These are phyloP conservation scores for Ectemnius cavifrons DNA, from an alignment of 2,888 invertebrate species.

Conservation along the genomic window DNA sequence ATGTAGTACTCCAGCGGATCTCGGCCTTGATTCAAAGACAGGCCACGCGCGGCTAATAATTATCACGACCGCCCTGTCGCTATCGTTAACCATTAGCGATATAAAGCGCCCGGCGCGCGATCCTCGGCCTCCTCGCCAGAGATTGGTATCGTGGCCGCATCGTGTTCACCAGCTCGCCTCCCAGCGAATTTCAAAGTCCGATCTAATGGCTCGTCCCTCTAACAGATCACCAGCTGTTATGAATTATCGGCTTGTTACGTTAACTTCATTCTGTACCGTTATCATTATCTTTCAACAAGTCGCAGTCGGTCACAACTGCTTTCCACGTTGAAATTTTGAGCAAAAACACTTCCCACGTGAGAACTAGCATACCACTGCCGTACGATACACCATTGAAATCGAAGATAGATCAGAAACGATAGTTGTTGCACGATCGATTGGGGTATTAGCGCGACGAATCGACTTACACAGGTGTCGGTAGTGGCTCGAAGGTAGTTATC, in stretches of 20 bases:
- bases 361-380: no score
- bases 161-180: background rate
- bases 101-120: constrained; percentile 38
- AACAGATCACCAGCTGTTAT: constrained; percentile 28
- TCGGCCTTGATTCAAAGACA: constrained; percentile 48
- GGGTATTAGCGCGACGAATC: background rate
- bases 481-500: constrained; percentile 17
- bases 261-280: no score
- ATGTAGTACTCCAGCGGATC: constrained; percentile 34
- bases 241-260: constrained; percentile 21
- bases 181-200: background rate
- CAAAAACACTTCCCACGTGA: no score
- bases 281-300: no score
- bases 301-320: no score
- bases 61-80: constrained; percentile 43
- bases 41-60: constrained; percentile 52
- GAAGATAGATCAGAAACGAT: no score
- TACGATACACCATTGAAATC: no score
- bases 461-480: constrained; percentile 4
- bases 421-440: background rate
- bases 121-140: constrained; percentile 35
- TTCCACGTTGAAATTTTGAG: no score
- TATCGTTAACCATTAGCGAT: constrained; percentile 50
- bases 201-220: background rate
- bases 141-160: constrained; percentile 37